These are phyloP conservation scores for Arizona elegans DNA, from an alignment of 2,113 vertebrate genomes.

Conservation along the genomic window DNA sequence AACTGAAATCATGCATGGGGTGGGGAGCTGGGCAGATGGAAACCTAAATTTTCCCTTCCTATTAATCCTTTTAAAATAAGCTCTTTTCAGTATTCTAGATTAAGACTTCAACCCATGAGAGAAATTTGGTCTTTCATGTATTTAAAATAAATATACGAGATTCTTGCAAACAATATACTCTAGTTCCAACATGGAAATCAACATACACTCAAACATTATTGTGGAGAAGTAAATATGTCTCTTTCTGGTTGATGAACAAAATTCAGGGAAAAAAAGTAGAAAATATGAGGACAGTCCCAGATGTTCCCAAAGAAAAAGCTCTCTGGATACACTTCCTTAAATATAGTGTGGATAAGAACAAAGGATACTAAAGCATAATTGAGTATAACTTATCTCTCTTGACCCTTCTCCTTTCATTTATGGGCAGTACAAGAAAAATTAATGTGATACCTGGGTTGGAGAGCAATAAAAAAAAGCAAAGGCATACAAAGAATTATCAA, in stretches of 20 bases:
- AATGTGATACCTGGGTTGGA: not conserved
- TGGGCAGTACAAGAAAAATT: not conserved
- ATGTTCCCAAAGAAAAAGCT: not conserved
- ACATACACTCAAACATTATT: not conserved
- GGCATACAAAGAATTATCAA: not conserved
- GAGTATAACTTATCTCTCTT: not conserved
- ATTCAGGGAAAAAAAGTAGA: not conserved
- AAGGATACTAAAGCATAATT: not conserved
- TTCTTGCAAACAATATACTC: rapidly evolving
- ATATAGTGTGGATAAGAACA: not conserved
- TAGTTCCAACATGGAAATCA: not conserved
- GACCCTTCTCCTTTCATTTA: not conserved
- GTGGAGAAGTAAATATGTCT: not conserved
- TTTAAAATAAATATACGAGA: not conserved
- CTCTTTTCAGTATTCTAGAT: not conserved
- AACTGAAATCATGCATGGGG: not conserved
- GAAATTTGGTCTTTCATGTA: not conserved
- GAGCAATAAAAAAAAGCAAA: not conserved
- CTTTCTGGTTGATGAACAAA: not conserved
- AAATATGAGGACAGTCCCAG: not conserved
- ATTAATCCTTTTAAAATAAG: not conserved
- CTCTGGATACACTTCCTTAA: not conserved
- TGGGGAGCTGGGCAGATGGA: not conserved
- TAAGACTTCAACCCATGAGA: not conserved
- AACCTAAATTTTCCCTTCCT: not conserved